Evolutionary conservation across 2,888 invertebrate genomes (phyloP).

Genomic region (Hermaeophaga mercurialis): DNA sequence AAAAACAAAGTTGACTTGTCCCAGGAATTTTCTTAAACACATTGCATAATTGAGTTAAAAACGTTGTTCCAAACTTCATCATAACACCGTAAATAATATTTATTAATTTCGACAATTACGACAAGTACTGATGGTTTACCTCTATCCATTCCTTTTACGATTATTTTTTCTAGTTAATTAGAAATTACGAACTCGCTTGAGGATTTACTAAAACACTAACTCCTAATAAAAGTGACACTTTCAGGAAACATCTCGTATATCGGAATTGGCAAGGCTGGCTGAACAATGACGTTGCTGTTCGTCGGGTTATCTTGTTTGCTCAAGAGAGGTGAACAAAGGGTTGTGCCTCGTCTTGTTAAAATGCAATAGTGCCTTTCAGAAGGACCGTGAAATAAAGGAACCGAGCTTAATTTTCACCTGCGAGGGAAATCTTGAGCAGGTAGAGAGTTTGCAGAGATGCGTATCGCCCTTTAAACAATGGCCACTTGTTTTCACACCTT

Average conservation of each 20-base stretch:
- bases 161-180: too few species aligned
- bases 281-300: conserved; percentile 15
- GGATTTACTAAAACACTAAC: too few species aligned
- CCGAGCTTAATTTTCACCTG: conserved; percentile 17
- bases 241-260: neutral
- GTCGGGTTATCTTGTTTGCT: conserved; percentile 26
- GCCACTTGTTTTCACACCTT: conserved; percentile 4
- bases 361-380: conserved; percentile 12
- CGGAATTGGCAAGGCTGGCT: neutral
- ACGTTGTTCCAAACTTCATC: too few species aligned
- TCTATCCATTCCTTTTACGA: too few species aligned
- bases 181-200: too few species aligned
- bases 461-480: conserved; percentile 9
- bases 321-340: conserved; percentile 24
- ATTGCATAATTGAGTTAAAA: too few species aligned
- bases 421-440: conserved; percentile 1
- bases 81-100: too few species aligned
- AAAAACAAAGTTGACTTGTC: too few species aligned
- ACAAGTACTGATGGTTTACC: too few species aligned
- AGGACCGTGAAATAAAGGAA: conserved; percentile 7
- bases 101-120: too few species aligned
- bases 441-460: conserved; percentile 5
- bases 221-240: too few species aligned
- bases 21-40: too few species aligned
- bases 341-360: conserved; percentile 7